Conservation (phyloP, 2,797 vertebrate species). For the Rhinogobio ventralis region DNA sequence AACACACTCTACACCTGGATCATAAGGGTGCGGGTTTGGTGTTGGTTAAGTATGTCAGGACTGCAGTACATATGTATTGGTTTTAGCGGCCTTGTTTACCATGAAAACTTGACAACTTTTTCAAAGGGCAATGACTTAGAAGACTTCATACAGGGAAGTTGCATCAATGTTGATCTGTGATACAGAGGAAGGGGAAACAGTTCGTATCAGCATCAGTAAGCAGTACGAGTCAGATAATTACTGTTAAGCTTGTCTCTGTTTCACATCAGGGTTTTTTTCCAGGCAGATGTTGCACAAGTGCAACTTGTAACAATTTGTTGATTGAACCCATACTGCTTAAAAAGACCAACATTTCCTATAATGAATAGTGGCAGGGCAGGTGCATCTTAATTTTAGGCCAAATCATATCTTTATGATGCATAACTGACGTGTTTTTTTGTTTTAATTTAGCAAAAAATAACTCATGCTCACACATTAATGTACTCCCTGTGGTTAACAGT, state of each 20-base stretch:
- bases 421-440: background rate
- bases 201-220: conserved; percentile 31
- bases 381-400: background rate
- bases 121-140: conserved; percentile 66
- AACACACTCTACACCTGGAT: background rate
- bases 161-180: conserved; percentile 67
- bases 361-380: background rate
- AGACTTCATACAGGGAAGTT: conserved; percentile 78
- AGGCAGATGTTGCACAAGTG: conserved; percentile 39
- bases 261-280: conserved; percentile 30
- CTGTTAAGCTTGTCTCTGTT: conserved; percentile 49
- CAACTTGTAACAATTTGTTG: background rate
- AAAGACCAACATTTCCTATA: background rate
- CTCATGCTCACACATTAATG: background rate
- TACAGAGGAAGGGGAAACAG: conserved; percentile 48
- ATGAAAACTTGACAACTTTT: conserved; percentile 42
- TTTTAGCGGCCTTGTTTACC: conserved; percentile 13
- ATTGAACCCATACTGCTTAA: background rate
- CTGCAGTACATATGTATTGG: background rate
- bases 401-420: background rate
- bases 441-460: background rate
- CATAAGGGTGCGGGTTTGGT: background rate
- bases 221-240: conserved; percentile 31
- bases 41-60: background rate
- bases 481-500: background rate